Evolutionary conservation across 2,113 vertebrate genomes (phyloP).

Genomic region (Clarias gariepinus): DNA sequence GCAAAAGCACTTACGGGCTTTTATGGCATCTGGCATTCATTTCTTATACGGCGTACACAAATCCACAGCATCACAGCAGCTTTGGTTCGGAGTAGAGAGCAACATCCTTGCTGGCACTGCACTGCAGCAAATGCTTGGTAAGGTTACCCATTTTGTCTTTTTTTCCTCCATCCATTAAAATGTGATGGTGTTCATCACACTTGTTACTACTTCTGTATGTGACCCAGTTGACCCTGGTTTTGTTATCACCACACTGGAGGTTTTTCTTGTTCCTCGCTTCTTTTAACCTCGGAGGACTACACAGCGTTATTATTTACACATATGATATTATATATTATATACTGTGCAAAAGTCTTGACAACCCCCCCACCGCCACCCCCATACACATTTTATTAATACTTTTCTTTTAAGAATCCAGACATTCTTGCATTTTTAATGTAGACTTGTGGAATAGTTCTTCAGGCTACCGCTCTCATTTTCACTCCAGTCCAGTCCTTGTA

Average conservation of each 20-base stretch:
- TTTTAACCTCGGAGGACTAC: background rate
- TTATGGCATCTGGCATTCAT: conserved; percentile 15
- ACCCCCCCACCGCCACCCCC: no score
- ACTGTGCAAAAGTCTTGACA: no score
- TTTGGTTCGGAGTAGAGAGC: conserved; percentile 23
- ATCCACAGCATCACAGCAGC: conserved; percentile 29
- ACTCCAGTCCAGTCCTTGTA: no score
- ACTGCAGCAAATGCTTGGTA: conserved; percentile 17
- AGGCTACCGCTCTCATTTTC: background rate
- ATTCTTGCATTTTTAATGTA: no score
- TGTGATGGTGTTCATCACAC: conserved; percentile 34
- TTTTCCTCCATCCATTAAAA: conserved; percentile 15
- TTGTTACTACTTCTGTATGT: conserved; percentile 10
- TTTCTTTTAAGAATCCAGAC: no score
- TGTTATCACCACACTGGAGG: background rate
- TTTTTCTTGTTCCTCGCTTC: background rate
- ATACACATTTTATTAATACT: no score
- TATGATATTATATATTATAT: no score
- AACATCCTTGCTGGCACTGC: conserved; percentile 11
- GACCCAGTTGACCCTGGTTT: conserved; percentile 12
- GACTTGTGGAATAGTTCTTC: no score
- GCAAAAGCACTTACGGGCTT: conserved; percentile 25
- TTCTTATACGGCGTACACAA: background rate
- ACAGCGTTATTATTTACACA: background rate
- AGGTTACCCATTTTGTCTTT: background rate